phyloP scores from a whole-genome alignment of 2,113 vertebrate species.

The Erinaceus europaeus region DNA sequence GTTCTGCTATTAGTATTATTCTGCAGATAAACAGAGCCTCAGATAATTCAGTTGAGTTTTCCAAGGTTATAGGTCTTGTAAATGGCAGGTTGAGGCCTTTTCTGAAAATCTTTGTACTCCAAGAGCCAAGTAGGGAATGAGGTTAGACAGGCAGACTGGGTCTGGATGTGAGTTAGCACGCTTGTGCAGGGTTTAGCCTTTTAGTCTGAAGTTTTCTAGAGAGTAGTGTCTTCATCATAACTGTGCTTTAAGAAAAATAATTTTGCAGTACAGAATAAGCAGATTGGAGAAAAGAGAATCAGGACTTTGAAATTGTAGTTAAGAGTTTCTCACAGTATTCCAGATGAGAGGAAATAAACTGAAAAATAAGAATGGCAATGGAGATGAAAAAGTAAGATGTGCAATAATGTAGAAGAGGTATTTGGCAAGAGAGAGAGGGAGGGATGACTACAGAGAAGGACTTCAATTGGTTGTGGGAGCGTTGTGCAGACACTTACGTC shows the following conservation, averaged over 20 bases:
- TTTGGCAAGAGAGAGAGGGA: not conserved
- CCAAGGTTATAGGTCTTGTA: conserved; percentile 3
- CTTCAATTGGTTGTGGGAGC: no score
- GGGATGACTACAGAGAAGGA: no score
- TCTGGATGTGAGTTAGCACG: conserved; percentile 17
- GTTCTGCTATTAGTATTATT: not conserved
- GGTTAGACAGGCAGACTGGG: conserved; percentile 30
- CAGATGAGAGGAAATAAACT: not conserved
- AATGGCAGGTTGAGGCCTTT: conserved; percentile 8
- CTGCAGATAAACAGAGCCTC: conserved; percentile 19
- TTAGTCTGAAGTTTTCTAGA: conserved; percentile 26
- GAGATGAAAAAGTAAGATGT: not conserved
- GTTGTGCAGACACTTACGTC: no score
- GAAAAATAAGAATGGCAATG: not conserved
- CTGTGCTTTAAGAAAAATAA: not conserved
- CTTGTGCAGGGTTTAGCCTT: conserved; percentile 7
- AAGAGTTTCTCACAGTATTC: not conserved
- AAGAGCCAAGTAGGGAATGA: conserved; percentile 35
- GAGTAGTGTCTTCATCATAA: not conserved
- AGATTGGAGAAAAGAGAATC: not conserved
- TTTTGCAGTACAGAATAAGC: not conserved
- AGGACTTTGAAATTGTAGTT: not conserved
- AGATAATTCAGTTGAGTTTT: conserved; percentile 32
- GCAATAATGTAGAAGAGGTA: not conserved
- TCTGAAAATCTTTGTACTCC: conserved; percentile 13